These are phyloP conservation scores for Epinephelus fuscoguttatus DNA, from an alignment of 2,113 vertebrate species.

Conservation along the genomic window DNA sequence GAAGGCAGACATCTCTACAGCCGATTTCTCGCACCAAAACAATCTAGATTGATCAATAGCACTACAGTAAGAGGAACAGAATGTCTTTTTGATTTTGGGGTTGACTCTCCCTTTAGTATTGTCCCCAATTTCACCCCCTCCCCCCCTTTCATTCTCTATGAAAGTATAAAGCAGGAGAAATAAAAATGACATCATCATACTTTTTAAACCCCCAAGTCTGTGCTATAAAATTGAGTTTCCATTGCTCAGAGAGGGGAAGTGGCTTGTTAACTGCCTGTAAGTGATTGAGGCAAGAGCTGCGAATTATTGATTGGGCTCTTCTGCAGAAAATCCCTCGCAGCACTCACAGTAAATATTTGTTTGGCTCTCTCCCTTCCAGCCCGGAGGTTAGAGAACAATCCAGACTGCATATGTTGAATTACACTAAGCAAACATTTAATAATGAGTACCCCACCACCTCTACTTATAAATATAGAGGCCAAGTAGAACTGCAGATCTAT, in stretches of 20 bases:
- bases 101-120: neutral
- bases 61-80: no score
- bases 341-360: constrained; percentile 52
- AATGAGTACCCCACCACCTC: neutral
- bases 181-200: neutral
- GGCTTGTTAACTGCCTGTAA: constrained; percentile 45
- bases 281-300: constrained; percentile 39
- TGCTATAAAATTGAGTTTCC: neutral
- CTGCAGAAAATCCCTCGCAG: constrained; percentile 31
- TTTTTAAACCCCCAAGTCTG: neutral
- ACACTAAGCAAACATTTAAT: constrained; percentile 42
- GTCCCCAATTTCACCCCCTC: neutral
- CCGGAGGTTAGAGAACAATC: constrained; percentile 22
- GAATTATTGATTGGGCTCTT: constrained; percentile 50
- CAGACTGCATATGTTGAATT: constrained; percentile 32
- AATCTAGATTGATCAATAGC: no score
- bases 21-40: no score
- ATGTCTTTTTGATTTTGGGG: no score
- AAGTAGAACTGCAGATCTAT: constrained; percentile 37
- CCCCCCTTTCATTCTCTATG: neutral
- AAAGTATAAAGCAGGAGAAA: constrained; percentile 11
- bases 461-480: constrained; percentile 46
- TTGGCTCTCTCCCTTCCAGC: constrained; percentile 21
- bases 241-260: constrained; percentile 20
- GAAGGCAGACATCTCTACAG: no score